Conservation (phyloP, 2,113 vertebrate genomes). For the Corythaeola cristata region DNA sequence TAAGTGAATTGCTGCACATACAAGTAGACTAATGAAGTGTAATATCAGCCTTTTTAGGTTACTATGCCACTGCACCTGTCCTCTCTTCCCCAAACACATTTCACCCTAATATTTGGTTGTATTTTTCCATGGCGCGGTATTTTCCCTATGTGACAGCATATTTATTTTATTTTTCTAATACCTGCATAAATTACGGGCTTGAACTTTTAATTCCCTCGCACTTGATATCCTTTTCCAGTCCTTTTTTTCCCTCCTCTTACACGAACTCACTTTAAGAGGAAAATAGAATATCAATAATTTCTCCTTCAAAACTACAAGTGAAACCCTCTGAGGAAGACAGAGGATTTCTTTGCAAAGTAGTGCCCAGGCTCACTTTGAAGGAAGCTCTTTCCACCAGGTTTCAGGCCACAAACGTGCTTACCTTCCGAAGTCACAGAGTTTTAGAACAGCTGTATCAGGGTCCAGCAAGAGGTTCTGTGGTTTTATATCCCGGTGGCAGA, state of each 20-base stretch:
- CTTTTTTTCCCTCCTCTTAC: not conserved
- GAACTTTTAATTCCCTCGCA: not conserved
- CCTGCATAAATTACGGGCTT: not conserved
- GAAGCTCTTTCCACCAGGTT: not conserved
- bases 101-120: not conserved
- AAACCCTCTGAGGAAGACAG: not conserved
- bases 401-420: slow-evolving; percentile 52
- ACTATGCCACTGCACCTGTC: not conserved
- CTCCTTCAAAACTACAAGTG: not conserved
- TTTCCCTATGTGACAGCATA: not conserved
- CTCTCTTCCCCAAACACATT: not conserved
- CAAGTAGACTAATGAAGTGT: not conserved
- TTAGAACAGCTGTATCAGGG: slow-evolving; percentile 98
- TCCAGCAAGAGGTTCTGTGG: slow-evolving; percentile 99
- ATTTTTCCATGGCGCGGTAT: not conserved
- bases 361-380: not conserved
- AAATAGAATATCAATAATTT: not conserved
- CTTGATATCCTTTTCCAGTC: not conserved
- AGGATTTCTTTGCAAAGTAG: not conserved
- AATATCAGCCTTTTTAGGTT: not conserved
- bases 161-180: not conserved
- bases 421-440: slow-evolving; percentile 99
- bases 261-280: not conserved
- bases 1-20: not conserved
- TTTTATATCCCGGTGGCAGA: slow-evolving; percentile 99